Evolutionary conservation across 2,888 invertebrate genomes (phyloP).

Genomic region (Caenorhabditis sinica): DNA sequence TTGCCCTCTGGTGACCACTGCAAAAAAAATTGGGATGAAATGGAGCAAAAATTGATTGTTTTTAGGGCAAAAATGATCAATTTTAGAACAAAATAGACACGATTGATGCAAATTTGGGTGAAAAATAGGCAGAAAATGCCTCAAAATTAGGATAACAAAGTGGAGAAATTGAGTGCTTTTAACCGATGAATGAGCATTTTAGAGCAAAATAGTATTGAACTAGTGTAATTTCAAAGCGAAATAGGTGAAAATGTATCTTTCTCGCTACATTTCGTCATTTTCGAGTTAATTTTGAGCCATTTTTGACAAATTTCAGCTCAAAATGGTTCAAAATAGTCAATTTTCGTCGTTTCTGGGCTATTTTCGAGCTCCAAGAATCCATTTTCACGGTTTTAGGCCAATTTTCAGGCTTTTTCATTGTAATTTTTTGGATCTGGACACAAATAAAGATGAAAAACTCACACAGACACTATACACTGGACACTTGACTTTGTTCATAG

Average conservation of each 20-base stretch:
- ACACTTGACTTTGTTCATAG: conserved; percentile 99
- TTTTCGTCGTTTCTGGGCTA: too few relatives aligned
- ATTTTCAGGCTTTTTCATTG: too few relatives aligned
- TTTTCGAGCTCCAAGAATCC: too few relatives aligned
- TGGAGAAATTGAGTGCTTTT: neutral
- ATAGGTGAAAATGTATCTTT: too few relatives aligned
- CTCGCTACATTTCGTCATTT: too few relatives aligned
- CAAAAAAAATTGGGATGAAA: conserved; percentile 66
- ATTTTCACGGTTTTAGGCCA: neutral
- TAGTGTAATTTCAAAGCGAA: too few relatives aligned
- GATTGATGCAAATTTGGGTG: neutral
- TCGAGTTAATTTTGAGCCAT: too few relatives aligned
- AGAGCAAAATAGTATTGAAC: too few relatives aligned
- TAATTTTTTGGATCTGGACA: neutral
- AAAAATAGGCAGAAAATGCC: neutral
- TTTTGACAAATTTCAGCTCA: too few relatives aligned
- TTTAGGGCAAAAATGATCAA: too few relatives aligned
- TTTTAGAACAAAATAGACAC: neutral
- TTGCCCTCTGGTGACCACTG: conserved; percentile 99
- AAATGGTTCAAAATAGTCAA: too few relatives aligned
- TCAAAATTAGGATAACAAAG: neutral
- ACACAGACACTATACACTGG: conserved; percentile 97
- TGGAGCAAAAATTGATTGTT: neutral
- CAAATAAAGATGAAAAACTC: conserved; percentile 77
- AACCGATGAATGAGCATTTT: too few relatives aligned